A percentile compares a stretch with the other conserved stretches of the same genome.
Evolutionary conservation across 2,888 invertebrate genomes (phyloP).

Genomic region (Lycocerus yunnanus): DNA sequence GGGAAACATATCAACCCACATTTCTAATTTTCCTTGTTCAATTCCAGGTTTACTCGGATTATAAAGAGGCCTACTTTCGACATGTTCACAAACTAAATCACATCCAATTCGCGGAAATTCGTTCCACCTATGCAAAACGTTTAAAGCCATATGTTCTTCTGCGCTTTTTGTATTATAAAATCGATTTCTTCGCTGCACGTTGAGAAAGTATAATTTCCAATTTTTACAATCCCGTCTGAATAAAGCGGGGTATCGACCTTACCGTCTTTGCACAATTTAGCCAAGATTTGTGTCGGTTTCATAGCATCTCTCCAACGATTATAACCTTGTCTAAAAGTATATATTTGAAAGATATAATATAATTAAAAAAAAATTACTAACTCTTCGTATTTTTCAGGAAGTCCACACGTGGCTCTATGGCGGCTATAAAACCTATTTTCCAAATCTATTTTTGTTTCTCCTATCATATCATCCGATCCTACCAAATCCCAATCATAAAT

Average conservation of each 20-base stretch:
- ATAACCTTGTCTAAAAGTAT: constrained; percentile 62
- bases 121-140: constrained; percentile 81
- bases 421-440: constrained; percentile 92
- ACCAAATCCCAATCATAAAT: constrained; percentile 90
- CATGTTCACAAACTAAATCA: constrained; percentile 83
- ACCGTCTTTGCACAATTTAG: constrained; percentile 84
- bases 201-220: constrained; percentile 73
- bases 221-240: constrained; percentile 70
- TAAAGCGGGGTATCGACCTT: constrained; percentile 81
- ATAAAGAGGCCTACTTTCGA: constrained; percentile 85
- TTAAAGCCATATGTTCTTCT: constrained; percentile 85
- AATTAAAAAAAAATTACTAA: no score
- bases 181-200: constrained; percentile 64
- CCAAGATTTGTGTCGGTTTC: constrained; percentile 86
- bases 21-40: constrained; percentile 86
- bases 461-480: constrained; percentile 87
- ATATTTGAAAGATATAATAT: no score
- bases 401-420: constrained; percentile 85
- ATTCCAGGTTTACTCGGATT: constrained; percentile 78
- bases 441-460: constrained; percentile 88
- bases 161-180: constrained; percentile 60
- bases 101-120: constrained; percentile 81
- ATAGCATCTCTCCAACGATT: constrained; percentile 88
- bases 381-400: constrained; percentile 83
- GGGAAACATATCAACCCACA: constrained; percentile 96